These are phyloP conservation scores for Clitarchus hookeri DNA, from an alignment of 2,888 invertebrate species.

Conservation along the genomic window DNA sequence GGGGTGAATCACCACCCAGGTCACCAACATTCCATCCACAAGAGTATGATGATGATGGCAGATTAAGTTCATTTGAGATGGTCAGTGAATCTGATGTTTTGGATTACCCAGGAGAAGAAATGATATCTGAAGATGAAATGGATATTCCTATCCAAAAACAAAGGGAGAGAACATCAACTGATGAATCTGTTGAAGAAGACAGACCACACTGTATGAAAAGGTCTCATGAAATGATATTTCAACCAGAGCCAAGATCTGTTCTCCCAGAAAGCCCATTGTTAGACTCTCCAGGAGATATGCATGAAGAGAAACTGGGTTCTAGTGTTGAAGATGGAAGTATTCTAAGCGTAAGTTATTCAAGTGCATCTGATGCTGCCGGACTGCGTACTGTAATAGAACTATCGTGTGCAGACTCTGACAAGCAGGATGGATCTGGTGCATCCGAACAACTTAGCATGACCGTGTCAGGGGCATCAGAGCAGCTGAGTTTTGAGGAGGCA, in stretches of 20 bases:
- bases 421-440: constrained; percentile 51
- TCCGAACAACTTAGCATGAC: constrained; percentile 53
- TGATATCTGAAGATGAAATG: constrained; percentile 48
- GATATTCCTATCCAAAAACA: constrained; percentile 59
- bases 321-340: constrained; percentile 65
- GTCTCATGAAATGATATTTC: constrained; percentile 89
- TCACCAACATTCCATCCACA: constrained; percentile 36
- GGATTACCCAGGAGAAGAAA: constrained; percentile 52
- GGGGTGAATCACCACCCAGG: constrained; percentile 44
- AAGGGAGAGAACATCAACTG: constrained; percentile 41
- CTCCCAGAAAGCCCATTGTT: constrained; percentile 58
- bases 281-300: constrained; percentile 47
- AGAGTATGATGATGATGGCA: constrained; percentile 55
- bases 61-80: constrained; percentile 41
- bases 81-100: constrained; percentile 41
- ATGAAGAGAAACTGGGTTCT: constrained; percentile 57
- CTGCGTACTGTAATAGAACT: constrained; percentile 56
- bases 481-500: constrained; percentile 54
- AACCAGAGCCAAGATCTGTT: constrained; percentile 58
- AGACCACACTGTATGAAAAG: constrained; percentile 78
- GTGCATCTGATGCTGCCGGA: constrained; percentile 58
- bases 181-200: constrained; percentile 44
- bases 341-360: constrained; percentile 62
- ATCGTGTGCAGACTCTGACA: constrained; percentile 55
- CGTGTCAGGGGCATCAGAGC: constrained; percentile 56